Percentiles rank a stretch among this genome's conserved stretches.
Evolutionary conservation across 2,888 invertebrate species (phyloP).

Genomic region (Phymatocera aterrima): DNA sequence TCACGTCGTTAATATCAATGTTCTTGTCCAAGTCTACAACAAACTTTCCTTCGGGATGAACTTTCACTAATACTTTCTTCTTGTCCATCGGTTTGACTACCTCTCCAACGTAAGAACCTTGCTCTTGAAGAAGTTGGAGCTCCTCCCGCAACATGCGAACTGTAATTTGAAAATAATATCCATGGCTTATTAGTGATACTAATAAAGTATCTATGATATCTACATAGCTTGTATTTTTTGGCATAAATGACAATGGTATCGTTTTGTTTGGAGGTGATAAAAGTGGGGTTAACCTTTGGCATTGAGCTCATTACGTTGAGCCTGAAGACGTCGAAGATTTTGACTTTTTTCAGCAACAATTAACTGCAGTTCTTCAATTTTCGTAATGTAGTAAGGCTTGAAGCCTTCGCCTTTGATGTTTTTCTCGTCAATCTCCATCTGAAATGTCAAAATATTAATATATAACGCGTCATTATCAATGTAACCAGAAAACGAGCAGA

Average conservation of each 20-base stretch:
- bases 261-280: not conserved
- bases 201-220: conserved; percentile 13
- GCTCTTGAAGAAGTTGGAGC: conserved; percentile 96
- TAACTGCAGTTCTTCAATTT: conserved; percentile 97
- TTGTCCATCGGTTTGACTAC: conserved; percentile 99
- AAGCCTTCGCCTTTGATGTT: conserved; percentile 89
- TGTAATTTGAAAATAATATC: conserved; percentile 69
- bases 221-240: too few species aligned
- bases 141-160: conserved; percentile 99
- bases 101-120: conserved; percentile 99
- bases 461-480: not conserved
- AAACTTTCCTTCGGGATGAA: conserved; percentile 99
- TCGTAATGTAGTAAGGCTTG: conserved; percentile 97
- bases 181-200: not conserved
- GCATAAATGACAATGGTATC: not conserved
- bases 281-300: conserved; percentile 86
- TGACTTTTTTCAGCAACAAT: conserved; percentile 98
- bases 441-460: conserved; percentile 55
- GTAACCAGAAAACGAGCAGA: not conserved
- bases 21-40: conserved; percentile 99
- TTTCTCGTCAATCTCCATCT: conserved; percentile 86
- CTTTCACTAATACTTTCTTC: conserved; percentile 99
- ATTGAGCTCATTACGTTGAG: conserved; percentile 98
- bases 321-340: conserved; percentile 96
- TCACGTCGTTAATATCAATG: conserved; percentile 98